A percentile compares a stretch with the other conserved stretches of the same genome.
Evolutionary conservation across 2,113 vertebrate species (phyloP).

Genomic region (Varanus salvator): DNA sequence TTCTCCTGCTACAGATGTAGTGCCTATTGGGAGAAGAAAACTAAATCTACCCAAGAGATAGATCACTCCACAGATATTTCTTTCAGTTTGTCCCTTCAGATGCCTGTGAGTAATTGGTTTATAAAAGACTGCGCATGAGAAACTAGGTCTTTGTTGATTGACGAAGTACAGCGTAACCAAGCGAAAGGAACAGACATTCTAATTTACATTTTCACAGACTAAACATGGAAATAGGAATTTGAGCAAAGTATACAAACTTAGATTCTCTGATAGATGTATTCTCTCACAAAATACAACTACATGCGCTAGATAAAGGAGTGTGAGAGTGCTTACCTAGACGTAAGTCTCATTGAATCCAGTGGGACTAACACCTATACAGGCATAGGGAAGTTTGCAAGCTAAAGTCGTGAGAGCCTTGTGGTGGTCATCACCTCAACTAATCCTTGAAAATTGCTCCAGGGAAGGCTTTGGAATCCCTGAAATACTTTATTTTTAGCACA

Average conservation of each 20-base stretch:
- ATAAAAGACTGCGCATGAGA: not conserved
- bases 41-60: constrained; percentile 16
- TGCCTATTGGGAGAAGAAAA: constrained; percentile 1
- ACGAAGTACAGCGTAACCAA: not conserved
- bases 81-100: not conserved
- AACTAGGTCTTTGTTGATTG: constrained; percentile 5
- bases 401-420: not conserved
- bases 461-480: not conserved
- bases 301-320: not conserved
- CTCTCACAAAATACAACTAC: not conserved
- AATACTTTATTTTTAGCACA: not conserved
- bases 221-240: not conserved
- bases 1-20: constrained; percentile 19
- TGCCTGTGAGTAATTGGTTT: not conserved
- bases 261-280: not conserved
- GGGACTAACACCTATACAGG: not conserved
- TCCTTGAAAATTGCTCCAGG: not conserved
- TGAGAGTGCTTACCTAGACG: not conserved
- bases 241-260: not conserved
- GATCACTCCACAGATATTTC: not conserved
- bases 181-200: not conserved
- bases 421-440: not conserved
- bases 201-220: not conserved
- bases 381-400: not conserved
- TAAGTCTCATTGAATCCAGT: not conserved